phyloP scores from a whole-genome alignment of 1,140 invertebrate species.

The Polypedilum pembai region DNA sequence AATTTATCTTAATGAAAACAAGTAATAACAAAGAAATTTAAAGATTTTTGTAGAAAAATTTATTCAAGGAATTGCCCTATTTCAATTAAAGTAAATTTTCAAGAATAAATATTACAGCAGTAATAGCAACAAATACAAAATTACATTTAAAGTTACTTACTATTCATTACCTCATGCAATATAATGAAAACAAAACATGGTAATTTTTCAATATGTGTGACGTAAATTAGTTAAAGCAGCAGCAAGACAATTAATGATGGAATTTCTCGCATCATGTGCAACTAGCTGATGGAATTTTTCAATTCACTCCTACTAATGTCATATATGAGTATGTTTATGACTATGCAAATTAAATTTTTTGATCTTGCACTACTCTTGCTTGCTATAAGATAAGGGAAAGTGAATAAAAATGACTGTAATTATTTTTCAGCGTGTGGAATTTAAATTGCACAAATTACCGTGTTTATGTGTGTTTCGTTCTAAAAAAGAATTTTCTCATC shows the following conservation, averaged over 20 bases:
- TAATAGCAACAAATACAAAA: too few relatives aligned
- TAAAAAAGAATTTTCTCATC: not conserved
- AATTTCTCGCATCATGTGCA: not conserved
- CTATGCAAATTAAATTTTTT: constrained; percentile 19
- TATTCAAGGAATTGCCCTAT: too few relatives aligned
- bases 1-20: too few relatives aligned
- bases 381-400: not conserved
- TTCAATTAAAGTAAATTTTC: too few relatives aligned
- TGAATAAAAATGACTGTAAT: constrained; percentile 23
- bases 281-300: constrained; percentile 27
- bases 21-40: too few relatives aligned
- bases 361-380: not conserved
- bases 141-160: too few relatives aligned
- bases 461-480: not conserved
- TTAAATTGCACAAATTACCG: constrained; percentile 28
- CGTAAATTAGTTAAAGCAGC: constrained; percentile 15
- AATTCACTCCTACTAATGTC: not conserved
- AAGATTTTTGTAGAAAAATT: too few relatives aligned
- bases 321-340: constrained; percentile 2
- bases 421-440: constrained; percentile 20
- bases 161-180: not conserved
- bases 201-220: constrained; percentile 17
- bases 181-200: constrained; percentile 21
- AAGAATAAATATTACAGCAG: too few relatives aligned
- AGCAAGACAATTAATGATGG: constrained; percentile 1